Evolutionary conservation across 2,113 vertebrate species (phyloP).

Genomic region (Labrus mixtus): DNA sequence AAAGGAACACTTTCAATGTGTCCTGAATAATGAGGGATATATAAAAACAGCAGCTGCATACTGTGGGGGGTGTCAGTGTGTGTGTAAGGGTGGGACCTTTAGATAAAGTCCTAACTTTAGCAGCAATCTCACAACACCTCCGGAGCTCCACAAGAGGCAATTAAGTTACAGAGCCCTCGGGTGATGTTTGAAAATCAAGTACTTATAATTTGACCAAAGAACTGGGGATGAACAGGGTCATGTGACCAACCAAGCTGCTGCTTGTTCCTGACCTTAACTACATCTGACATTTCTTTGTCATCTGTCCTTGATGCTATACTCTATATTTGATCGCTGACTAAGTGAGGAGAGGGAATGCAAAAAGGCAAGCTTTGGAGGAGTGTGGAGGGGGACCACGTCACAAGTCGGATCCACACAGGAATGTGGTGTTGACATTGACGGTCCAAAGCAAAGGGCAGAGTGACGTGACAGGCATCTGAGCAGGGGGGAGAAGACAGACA

Average conservation of each 20-base stretch:
- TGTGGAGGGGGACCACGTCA: constrained; percentile 64
- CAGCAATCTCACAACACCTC: constrained; percentile 59
- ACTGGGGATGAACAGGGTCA: neutral
- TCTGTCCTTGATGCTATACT: constrained; percentile 60
- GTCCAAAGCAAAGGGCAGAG: constrained; percentile 84
- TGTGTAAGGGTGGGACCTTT: constrained; percentile 16
- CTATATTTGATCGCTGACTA: constrained; percentile 58
- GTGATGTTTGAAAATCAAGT: constrained; percentile 49
- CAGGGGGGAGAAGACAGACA: constrained; percentile 41
- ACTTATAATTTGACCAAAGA: constrained; percentile 47
- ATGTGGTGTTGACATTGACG: constrained; percentile 81
- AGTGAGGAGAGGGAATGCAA: constrained; percentile 52
- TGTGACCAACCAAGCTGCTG: neutral
- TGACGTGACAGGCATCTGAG: constrained; percentile 81
- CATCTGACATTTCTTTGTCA: constrained; percentile 70
- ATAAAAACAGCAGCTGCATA: constrained; percentile 46
- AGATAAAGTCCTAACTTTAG: constrained; percentile 70
- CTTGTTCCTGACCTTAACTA: constrained; percentile 48
- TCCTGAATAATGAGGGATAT: constrained; percentile 52
- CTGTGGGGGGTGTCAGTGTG: neutral
- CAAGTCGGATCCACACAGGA: constrained; percentile 78
- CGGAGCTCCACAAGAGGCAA: constrained; percentile 51
- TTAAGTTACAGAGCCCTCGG: constrained; percentile 46
- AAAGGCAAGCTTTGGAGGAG: constrained; percentile 43
- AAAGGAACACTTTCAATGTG: constrained; percentile 35